A percentile compares a stretch with the other conserved stretches of the same genome.
Conservation (phyloP, 1,140 invertebrate genomes). For the Papilio aristodemus region DNA sequence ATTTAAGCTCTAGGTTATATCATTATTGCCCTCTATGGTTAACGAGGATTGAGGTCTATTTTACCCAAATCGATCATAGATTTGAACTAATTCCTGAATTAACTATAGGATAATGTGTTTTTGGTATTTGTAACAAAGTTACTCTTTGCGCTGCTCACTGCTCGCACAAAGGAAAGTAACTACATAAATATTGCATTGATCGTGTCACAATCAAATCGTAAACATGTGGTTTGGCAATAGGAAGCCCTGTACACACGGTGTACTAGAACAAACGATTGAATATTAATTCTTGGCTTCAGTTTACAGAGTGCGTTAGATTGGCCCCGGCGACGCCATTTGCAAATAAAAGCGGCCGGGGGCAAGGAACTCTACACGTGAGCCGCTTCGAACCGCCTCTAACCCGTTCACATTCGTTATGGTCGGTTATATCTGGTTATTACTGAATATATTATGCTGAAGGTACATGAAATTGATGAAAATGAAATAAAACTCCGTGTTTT, state of each 20-base stretch:
- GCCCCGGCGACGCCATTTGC: slow-evolving; percentile 43
- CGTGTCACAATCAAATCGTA: neutral
- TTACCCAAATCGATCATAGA: too few relatives aligned
- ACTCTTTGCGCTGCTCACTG: too few relatives aligned
- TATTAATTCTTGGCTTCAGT: slow-evolving; percentile 40
- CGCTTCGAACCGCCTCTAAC: slow-evolving; percentile 27
- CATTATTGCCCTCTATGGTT: too few relatives aligned
- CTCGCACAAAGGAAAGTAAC: neutral
- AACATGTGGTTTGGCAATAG: neutral
- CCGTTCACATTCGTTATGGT: slow-evolving; percentile 5
- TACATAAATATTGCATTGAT: neutral
- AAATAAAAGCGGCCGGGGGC: slow-evolving; percentile 45
- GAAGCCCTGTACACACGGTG: slow-evolving; percentile 22
- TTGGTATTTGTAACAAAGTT: too few relatives aligned
- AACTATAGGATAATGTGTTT: too few relatives aligned
- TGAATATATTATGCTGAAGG: slow-evolving; percentile 8
- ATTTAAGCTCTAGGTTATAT: too few relatives aligned
- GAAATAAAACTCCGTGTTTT: neutral
- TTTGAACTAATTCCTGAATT: too few relatives aligned
- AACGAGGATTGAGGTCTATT: too few relatives aligned
- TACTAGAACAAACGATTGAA: slow-evolving; percentile 41
- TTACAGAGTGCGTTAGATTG: slow-evolving; percentile 40
- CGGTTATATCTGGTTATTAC: slow-evolving; percentile 19
- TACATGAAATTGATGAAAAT: slow-evolving; percentile 6
- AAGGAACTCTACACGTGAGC: slow-evolving; percentile 46